phyloP scores from a whole-genome alignment of 2,113 vertebrate species.

The Amblyopsis rosae region DNA sequence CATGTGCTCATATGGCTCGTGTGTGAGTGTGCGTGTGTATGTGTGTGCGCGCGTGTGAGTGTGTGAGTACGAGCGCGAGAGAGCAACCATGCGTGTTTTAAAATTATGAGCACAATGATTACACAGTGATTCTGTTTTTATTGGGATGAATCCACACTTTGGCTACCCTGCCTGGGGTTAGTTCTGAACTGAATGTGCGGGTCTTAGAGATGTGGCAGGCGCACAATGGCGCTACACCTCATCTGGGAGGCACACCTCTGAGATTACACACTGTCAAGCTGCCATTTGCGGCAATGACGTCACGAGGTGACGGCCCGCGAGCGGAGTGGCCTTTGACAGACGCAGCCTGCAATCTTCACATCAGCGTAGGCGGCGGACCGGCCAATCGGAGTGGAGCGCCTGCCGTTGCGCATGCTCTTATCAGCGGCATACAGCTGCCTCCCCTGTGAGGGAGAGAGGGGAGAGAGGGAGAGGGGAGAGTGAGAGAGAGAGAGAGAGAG shows the following conservation, averaged over 20 bases:
- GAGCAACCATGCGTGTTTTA: background rate
- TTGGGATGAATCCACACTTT: background rate
- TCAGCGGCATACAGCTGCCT: constrained; percentile 76
- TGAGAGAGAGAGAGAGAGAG: constrained; percentile 25
- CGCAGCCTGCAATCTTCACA: constrained; percentile 69
- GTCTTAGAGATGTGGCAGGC: background rate
- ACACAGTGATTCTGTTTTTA: background rate
- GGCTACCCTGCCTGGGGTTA: background rate
- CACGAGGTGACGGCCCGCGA: constrained; percentile 53
- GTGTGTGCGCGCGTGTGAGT: constrained; percentile 5
- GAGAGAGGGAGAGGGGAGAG: background rate
- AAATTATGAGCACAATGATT: background rate
- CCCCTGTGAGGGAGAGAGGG: constrained; percentile 54
- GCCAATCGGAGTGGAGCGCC: constrained; percentile 65
- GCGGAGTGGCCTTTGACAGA: constrained; percentile 69
- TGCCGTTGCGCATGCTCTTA: constrained; percentile 64
- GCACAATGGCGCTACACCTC: background rate
- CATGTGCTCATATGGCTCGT: background rate
- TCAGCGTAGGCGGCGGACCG: constrained; percentile 62
- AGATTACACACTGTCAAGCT: constrained; percentile 24
- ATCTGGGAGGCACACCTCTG: background rate
- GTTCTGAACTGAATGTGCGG: constrained; percentile 16
- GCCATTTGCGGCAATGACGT: constrained; percentile 48
- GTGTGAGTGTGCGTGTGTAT: background rate
- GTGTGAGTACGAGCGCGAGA: background rate